Percentiles rank a stretch among this genome's conserved stretches.
Conservation (phyloP, 2,113 vertebrate species). For the Corythornis madagascariensis region DNA sequence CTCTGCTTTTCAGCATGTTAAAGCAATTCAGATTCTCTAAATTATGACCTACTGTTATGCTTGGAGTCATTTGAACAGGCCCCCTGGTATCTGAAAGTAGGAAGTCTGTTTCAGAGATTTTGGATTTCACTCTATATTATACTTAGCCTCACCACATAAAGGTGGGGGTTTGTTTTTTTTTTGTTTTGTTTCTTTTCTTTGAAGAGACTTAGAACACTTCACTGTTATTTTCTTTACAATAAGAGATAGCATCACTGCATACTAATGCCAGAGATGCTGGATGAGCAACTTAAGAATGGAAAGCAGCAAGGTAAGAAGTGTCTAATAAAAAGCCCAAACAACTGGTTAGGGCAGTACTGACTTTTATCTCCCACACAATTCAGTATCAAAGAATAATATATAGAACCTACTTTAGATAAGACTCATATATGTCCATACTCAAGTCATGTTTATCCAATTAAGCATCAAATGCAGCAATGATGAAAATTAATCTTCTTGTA, state of each 20-base stretch:
- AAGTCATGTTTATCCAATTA: not conserved
- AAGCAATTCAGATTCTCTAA: not conserved
- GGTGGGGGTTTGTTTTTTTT: not conserved
- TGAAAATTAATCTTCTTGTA: not conserved
- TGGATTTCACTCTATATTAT: not conserved
- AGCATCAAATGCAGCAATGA: not conserved
- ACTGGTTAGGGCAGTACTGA: not conserved
- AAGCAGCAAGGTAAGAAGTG: not conserved
- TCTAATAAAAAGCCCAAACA: not conserved
- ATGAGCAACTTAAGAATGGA: not conserved
- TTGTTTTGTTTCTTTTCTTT: not conserved
- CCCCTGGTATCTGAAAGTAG: not conserved
- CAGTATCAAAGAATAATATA: not conserved
- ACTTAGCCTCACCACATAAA: not conserved
- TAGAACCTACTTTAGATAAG: not conserved
- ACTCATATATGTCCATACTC: not conserved
- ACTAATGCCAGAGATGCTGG: not conserved
- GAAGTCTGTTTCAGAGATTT: slow-evolving; percentile 22
- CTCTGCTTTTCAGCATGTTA: not conserved
- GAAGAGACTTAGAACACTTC: not conserved
- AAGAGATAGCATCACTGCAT: not conserved
- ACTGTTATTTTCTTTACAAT: not conserved
- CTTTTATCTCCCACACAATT: not conserved
- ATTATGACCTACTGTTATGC: slow-evolving; percentile 11
- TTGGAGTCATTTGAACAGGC: not conserved